These are phyloP conservation scores for Phoenicopterus ruber DNA, from an alignment of 2,113 vertebrate species.

Conservation along the genomic window DNA sequence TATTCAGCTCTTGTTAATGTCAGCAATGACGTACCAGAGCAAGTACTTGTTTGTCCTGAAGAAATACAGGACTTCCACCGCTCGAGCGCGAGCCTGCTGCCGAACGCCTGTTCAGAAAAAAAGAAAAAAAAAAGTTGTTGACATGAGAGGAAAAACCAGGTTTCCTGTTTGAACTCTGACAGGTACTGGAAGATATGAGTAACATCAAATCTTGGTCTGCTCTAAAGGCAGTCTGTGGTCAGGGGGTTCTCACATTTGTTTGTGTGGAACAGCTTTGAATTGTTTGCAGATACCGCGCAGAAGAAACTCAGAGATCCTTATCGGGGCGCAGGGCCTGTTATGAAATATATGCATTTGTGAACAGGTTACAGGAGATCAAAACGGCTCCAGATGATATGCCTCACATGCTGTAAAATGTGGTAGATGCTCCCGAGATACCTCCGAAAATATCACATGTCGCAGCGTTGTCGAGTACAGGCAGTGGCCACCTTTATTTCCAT, in stretches of 20 bases:
- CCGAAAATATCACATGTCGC: not conserved
- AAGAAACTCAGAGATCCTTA: constrained; percentile 72
- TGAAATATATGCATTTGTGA: constrained; percentile 56
- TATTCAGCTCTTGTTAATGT: constrained; percentile 53
- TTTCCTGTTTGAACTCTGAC: constrained; percentile 91
- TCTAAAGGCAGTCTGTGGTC: constrained; percentile 81
- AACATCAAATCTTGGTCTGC: constrained; percentile 82
- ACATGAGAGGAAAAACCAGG: constrained; percentile 81
- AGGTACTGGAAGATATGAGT: constrained; percentile 89
- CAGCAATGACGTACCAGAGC: constrained; percentile 64
- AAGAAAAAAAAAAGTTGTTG: constrained; percentile 74
- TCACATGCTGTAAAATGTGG: constrained; percentile 49
- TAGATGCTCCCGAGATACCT: constrained; percentile 49
- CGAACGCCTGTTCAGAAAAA: not conserved
- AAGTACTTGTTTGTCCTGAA: constrained; percentile 50
- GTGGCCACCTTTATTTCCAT: constrained; percentile 51
- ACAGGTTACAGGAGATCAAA: constrained; percentile 61
- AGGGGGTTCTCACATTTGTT: constrained; percentile 78
- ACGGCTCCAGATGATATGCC: constrained; percentile 46
- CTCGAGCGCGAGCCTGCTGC: not conserved
- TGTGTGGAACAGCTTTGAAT: constrained; percentile 73
- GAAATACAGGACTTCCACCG: constrained; percentile 51
- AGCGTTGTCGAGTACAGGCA: constrained; percentile 25
- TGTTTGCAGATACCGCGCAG: constrained; percentile 63
- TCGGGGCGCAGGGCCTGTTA: constrained; percentile 54